Evolutionary conservation across 2,888 invertebrate genomes (phyloP).

Genomic region (Ectemnius continuus): DNA sequence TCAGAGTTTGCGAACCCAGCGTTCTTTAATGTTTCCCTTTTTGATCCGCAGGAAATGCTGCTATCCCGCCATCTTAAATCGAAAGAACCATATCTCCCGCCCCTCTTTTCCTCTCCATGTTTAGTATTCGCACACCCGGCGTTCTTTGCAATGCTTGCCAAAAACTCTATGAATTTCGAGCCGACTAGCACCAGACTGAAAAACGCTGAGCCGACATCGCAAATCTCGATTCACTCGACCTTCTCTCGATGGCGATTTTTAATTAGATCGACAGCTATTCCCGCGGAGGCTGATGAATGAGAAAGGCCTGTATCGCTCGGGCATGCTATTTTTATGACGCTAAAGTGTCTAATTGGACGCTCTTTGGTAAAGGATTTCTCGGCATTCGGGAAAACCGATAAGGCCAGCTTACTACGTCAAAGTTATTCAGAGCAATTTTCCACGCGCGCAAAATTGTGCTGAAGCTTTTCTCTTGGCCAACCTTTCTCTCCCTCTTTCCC

Average conservation of each 20-base stretch:
- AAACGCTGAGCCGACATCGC: slow-evolving; percentile 37
- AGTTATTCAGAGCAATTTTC: no score
- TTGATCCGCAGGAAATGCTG: background rate
- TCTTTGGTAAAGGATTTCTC: background rate
- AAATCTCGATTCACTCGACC: slow-evolving; percentile 22
- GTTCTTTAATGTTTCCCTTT: slow-evolving; percentile 27
- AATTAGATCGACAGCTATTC: slow-evolving; percentile 45
- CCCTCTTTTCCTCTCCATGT: no score
- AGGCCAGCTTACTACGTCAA: no score
- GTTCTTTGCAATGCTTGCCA: no score
- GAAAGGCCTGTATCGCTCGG: slow-evolving; percentile 25
- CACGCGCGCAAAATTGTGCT: no score
- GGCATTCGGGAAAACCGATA: no score
- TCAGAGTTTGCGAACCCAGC: background rate
- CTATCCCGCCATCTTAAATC: background rate
- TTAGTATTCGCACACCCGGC: no score
- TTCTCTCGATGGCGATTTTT: slow-evolving; percentile 36
- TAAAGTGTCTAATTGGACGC: slow-evolving; percentile 27
- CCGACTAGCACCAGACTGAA: slow-evolving; percentile 5
- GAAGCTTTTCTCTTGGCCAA: no score
- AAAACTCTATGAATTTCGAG: slow-evolving; percentile 15
- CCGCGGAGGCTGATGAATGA: slow-evolving; percentile 32
- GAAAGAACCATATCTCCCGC: no score
- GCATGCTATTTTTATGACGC: slow-evolving; percentile 22
- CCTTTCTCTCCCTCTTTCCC: no score